Percentiles rank a stretch among this genome's conserved stretches.
phyloP scores from a whole-genome alignment of 2,797 vertebrate species.

The Anguilla marmorata region DNA sequence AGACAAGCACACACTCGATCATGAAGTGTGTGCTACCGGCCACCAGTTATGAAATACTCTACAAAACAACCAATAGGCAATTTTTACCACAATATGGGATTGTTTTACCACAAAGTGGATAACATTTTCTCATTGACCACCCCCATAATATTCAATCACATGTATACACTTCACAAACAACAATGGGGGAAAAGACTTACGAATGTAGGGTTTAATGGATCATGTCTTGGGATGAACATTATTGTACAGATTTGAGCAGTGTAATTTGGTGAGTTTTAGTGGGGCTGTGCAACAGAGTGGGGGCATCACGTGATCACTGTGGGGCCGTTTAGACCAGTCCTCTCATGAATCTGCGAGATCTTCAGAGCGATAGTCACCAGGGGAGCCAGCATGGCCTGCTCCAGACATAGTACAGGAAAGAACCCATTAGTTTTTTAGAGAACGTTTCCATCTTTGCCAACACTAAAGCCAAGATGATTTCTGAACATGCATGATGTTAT shows the following conservation, averaged over 20 bases:
- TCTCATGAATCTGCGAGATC: slow-evolving; percentile 88
- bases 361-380: slow-evolving; percentile 92
- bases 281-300: slow-evolving; percentile 3
- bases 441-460: no score
- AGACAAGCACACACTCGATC: neutral
- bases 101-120: neutral
- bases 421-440: neutral
- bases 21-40: no score
- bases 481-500: no score
- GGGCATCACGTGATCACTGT: slow-evolving; percentile 91
- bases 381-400: slow-evolving; percentile 92
- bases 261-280: neutral
- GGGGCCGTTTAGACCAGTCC: slow-evolving; percentile 82
- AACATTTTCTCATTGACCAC: neutral
- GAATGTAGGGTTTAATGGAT: slow-evolving; percentile 1
- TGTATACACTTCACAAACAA: neutral
- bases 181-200: neutral
- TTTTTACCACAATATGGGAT: no score
- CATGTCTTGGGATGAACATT: neutral
- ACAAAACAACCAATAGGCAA: no score
- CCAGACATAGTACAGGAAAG: slow-evolving; percentile 31
- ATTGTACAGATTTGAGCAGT: neutral
- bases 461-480: no score
- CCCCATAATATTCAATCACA: neutral
- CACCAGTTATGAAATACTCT: no score